Conservation (phyloP, 2,888 invertebrate species). For the Serrognathus titanus region DNA sequence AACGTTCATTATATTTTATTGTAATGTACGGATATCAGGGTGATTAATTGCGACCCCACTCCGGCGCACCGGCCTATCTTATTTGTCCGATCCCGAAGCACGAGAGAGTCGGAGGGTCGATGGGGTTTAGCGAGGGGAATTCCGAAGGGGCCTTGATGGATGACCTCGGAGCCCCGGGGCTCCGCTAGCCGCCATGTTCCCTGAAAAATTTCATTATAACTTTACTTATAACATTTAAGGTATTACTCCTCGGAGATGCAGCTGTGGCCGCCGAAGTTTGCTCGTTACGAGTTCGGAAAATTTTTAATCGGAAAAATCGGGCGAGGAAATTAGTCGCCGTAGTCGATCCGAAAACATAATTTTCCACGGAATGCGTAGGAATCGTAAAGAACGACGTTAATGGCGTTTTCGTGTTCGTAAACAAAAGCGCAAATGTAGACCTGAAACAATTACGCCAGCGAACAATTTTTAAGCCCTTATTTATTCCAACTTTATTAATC, state of each 20-base stretch:
- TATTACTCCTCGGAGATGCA: slow-evolving; percentile 34
- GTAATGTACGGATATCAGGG: slow-evolving; percentile 15
- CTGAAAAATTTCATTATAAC: slow-evolving; percentile 34
- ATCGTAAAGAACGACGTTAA: too few relatives aligned
- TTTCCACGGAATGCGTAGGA: too few relatives aligned
- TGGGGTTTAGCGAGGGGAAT: slow-evolving; percentile 6
- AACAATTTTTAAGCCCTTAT: too few relatives aligned
- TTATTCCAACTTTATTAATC: too few relatives aligned
- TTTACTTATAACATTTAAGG: slow-evolving; percentile 36
- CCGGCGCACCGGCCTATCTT: slow-evolving; percentile 16
- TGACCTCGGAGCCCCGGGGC: slow-evolving; percentile 45
- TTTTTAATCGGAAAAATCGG: too few relatives aligned
- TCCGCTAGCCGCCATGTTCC: slow-evolving; percentile 18
- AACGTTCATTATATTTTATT: slow-evolving; percentile 13
- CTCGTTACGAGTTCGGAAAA: slow-evolving; percentile 8
- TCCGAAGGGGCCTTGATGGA: slow-evolving; percentile 39
- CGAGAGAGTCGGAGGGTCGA: slow-evolving; percentile 11
- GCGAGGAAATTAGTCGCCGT: too few relatives aligned
- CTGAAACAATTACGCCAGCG: too few relatives aligned
- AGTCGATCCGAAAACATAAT: too few relatives aligned
- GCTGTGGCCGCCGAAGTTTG: slow-evolving; percentile 11
- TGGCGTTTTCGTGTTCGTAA: too few relatives aligned
- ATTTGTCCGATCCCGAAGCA: slow-evolving; percentile 18
- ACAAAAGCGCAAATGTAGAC: too few relatives aligned
- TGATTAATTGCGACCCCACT: slow-evolving; percentile 17